A percentile compares a stretch with the other conserved stretches of the same genome.
Conservation (phyloP, 1,140 invertebrate genomes). For the Euglossa dilemma region DNA sequence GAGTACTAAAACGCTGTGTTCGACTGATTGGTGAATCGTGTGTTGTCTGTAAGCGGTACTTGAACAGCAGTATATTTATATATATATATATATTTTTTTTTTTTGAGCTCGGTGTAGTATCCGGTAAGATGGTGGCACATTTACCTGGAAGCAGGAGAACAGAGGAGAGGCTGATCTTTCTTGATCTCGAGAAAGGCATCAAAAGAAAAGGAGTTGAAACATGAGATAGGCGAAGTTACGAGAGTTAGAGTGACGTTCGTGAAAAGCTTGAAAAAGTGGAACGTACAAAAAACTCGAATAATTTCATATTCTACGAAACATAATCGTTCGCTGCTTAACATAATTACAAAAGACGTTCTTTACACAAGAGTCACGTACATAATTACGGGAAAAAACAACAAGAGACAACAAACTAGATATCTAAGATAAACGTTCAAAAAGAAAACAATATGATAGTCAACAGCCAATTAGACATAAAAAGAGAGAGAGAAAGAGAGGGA, state of each 20-base stretch:
- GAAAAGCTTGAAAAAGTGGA: conserved; percentile 12
- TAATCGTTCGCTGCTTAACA: neutral
- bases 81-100: conserved; percentile 18
- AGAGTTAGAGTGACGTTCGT: neutral
- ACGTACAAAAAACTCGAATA: neutral
- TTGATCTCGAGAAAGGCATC: conserved; percentile 31
- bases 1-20: conserved; percentile 47
- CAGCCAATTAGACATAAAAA: conserved; percentile 15
- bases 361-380: neutral
- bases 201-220: conserved; percentile 16
- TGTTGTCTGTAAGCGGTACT: conserved; percentile 54
- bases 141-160: conserved; percentile 62
- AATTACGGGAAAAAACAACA: neutral
- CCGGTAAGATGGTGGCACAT: conserved; percentile 42
- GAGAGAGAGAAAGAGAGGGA: conserved; percentile 1
- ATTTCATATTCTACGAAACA: neutral
- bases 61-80: conserved; percentile 28
- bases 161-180: conserved; percentile 15
- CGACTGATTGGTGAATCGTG: conserved; percentile 32
- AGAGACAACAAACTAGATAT: conserved; percentile 34
- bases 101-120: conserved; percentile 24
- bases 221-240: neutral
- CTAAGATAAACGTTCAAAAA: conserved; percentile 31
- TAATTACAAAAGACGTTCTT: neutral
- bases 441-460: conserved; percentile 38